Conservation (phyloP, 2,113 vertebrate species). For the human (Homo sapiens) region GRCh38 chr2:37950001-37950500, state of each 20-base stretch:
- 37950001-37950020: background rate
- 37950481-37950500: conserved; percentile 61
- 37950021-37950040: background rate
- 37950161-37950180: background rate
- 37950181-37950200: background rate
- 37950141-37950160: background rate
- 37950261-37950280: background rate
- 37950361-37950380: conserved; percentile 11
- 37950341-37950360: background rate
- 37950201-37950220: background rate
- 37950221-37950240: background rate
- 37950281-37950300: background rate
- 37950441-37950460: conserved; percentile 31
- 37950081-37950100: background rate
- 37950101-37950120: background rate
- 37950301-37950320: background rate
- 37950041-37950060: background rate
- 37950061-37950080: background rate
- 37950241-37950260: too few species aligned
- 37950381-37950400: conserved; percentile 12
- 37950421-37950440: conserved; percentile 60
- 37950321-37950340: background rate
- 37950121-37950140: background rate
- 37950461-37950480: conserved; percentile 3
- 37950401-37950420: conserved; percentile 64